Evolutionary conservation across 1,140 invertebrate genomes (phyloP).

Genomic region (Heliconius eleuchia): DNA sequence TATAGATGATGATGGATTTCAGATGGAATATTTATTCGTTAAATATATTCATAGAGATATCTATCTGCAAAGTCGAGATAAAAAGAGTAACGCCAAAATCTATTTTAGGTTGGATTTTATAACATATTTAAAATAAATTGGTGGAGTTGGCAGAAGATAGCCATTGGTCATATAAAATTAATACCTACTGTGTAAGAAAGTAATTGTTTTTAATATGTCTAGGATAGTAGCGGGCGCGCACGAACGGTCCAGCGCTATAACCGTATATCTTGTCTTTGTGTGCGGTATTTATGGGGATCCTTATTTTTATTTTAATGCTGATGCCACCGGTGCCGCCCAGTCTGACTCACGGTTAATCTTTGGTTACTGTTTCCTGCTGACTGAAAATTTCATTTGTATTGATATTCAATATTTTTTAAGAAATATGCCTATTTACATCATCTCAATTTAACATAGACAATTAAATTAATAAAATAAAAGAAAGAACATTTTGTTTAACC

Average conservation of each 20-base stretch:
- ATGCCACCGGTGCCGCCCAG: conserved; percentile 72
- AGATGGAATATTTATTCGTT: background rate
- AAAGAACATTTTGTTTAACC: background rate
- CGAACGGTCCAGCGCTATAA: conserved; percentile 68
- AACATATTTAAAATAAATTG: background rate
- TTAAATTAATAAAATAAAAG: background rate
- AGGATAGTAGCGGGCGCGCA: conserved; percentile 37
- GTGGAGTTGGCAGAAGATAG: background rate
- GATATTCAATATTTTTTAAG: background rate
- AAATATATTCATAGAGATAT: background rate
- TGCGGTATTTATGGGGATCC: conserved; percentile 73
- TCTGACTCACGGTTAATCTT: conserved; percentile 61
- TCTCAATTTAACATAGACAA: background rate
- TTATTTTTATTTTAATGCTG: conserved; percentile 82
- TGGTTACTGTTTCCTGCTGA: conserved; percentile 23
- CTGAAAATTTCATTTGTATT: conserved; percentile 7
- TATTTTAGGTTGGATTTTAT: no score
- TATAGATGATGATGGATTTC: conserved; percentile 8
- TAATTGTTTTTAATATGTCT: conserved; percentile 52
- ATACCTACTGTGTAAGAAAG: conserved; percentile 35
- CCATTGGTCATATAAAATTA: conserved; percentile 16
- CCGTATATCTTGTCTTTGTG: conserved; percentile 79
- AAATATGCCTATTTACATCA: background rate
- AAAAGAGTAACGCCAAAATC: no score
- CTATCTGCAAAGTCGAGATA: no score